Percentiles rank a stretch among this genome's conserved stretches.
These are phyloP conservation scores for Stegodyphus dumicola DNA, from an alignment of 1,140 invertebrate species.

Conservation along the genomic window DNA sequence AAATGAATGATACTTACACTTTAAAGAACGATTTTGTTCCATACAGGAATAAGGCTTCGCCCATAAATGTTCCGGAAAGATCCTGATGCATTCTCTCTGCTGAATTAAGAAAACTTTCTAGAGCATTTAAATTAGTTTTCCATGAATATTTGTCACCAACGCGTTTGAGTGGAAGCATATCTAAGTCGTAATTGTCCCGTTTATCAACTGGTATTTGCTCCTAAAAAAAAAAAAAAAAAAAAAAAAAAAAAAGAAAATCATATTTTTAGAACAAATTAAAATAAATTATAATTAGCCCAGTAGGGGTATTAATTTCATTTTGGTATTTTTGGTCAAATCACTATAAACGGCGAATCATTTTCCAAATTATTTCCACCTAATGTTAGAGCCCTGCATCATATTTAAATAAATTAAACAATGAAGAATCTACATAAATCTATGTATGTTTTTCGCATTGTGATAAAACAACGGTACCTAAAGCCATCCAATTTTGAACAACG, in stretches of 20 bases:
- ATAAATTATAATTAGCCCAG: too few species aligned
- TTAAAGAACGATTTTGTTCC: conserved; percentile 44
- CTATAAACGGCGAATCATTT: too few species aligned
- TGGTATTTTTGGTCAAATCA: too few species aligned
- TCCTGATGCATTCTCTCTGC: conserved; percentile 15
- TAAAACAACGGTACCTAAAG: too few species aligned
- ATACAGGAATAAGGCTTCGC: conserved; percentile 41
- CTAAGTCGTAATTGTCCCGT: background rate
- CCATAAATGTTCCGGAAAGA: conserved; percentile 15
- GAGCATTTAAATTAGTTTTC: conserved; percentile 29
- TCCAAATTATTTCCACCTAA: too few species aligned
- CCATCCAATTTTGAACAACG: too few species aligned
- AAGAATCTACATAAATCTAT: too few species aligned
- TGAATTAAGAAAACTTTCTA: conserved; percentile 3
- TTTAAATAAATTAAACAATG: too few species aligned
- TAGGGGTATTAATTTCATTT: too few species aligned
- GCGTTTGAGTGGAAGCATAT: conserved; percentile 34
- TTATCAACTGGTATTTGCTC: background rate
- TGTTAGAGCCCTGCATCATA: too few species aligned
- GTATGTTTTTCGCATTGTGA: too few species aligned
- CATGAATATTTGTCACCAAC: conserved; percentile 14
- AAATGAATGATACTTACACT: conserved; percentile 14
- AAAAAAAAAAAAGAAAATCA: background rate
- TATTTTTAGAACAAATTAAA: too few species aligned
- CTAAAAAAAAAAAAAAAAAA: background rate